Evolutionary conservation across 2,113 vertebrate species (phyloP).

Genomic region (Cariama cristata): DNA sequence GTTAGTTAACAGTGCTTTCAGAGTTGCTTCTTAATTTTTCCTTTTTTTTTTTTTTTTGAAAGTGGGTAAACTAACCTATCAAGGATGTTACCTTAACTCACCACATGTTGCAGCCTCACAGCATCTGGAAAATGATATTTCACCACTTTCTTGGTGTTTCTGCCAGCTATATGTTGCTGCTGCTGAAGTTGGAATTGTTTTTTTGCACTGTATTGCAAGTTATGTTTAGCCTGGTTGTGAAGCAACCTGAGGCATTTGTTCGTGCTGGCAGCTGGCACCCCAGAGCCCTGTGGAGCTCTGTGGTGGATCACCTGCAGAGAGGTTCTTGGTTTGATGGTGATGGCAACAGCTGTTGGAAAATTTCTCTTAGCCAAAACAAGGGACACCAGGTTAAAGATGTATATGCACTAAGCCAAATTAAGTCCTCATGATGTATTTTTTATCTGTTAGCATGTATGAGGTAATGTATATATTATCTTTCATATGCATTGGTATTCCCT

Average conservation of each 20-base stretch:
- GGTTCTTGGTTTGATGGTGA: neutral
- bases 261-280: neutral
- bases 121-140: neutral
- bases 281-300: neutral
- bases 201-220: neutral
- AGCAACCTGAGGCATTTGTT: neutral
- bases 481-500: neutral
- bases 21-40: neutral
- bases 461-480: neutral
- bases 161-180: fast-evolving
- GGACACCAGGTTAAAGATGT: neutral
- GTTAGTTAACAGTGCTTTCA: neutral
- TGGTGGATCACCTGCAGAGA: neutral
- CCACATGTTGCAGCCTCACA: fast-evolving
- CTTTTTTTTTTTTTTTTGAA: neutral
- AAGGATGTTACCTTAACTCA: neutral
- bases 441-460: neutral
- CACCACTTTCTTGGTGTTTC: neutral
- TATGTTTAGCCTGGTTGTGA: neutral
- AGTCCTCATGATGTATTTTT: neutral
- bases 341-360: neutral
- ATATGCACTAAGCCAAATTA: neutral
- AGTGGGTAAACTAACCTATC: neutral
- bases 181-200: neutral
- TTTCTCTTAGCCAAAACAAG: neutral